phyloP scores from a whole-genome alignment of 2,888 invertebrate species.

The Himalopsyche japonica region DNA sequence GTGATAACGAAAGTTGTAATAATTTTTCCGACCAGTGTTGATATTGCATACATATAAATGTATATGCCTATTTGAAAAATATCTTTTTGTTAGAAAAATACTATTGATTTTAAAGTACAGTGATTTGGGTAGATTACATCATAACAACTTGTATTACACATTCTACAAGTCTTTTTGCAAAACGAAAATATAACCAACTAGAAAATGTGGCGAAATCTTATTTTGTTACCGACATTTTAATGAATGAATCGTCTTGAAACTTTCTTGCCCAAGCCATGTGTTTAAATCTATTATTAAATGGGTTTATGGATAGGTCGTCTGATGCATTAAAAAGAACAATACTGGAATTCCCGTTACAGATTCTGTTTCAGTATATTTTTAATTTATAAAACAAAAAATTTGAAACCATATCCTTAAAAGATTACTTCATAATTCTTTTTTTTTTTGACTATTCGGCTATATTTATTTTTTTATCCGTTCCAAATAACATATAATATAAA shows the following conservation, averaged over 20 bases:
- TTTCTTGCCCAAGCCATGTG: conserved; percentile 4
- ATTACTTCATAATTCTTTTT: too few species aligned
- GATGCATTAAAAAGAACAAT: background rate
- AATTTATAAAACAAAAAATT: too few species aligned
- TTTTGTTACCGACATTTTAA: background rate
- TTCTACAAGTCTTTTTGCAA: background rate
- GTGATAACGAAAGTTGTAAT: background rate
- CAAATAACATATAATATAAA: too few species aligned
- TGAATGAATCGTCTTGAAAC: background rate
- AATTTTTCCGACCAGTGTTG: background rate
- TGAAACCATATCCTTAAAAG: too few species aligned
- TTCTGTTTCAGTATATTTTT: too few species aligned
- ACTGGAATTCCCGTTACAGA: background rate
- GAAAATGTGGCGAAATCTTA: background rate
- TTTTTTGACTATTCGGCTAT: too few species aligned
- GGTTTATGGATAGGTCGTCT: conserved; percentile 3
- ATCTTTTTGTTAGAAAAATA: background rate
- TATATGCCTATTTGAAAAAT: background rate
- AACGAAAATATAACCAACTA: background rate
- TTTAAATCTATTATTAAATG: conserved; percentile 6
- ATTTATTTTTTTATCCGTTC: too few species aligned
- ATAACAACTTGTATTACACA: background rate
- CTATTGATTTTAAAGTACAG: background rate
- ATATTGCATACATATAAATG: background rate
- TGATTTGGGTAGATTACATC: background rate